These are phyloP conservation scores for Limnodromus scolopaceus DNA, from an alignment of 2,797 vertebrate genomes.

Conservation along the genomic window DNA sequence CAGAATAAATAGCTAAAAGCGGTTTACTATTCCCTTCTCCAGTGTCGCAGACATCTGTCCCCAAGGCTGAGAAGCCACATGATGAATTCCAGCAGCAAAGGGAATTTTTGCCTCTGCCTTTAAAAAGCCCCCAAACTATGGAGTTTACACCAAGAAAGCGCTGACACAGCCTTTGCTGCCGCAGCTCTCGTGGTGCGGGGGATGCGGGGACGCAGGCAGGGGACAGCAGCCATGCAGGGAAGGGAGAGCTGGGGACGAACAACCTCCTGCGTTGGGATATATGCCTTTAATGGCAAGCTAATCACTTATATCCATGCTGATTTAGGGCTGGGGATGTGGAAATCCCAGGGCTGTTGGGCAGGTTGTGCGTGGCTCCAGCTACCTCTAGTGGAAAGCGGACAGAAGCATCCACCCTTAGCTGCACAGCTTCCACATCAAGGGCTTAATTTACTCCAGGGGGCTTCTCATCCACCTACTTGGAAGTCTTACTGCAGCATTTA, in stretches of 20 bases:
- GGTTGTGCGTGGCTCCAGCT: conserved; percentile 57
- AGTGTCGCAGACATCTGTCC: not conserved
- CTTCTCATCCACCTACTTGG: not conserved
- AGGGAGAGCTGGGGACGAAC: not conserved
- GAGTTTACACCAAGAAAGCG: not conserved
- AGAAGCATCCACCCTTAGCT: not conserved
- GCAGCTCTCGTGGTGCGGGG: not conserved
- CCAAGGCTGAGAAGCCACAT: not conserved
- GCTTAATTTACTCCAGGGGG: not conserved
- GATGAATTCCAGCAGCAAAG: not conserved
- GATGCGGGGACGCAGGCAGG: not conserved
- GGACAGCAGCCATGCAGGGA: not conserved
- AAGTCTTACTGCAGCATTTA: rapidly evolving
- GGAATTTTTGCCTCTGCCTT: not conserved
- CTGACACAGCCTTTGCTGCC: not conserved
- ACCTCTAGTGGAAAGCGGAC: conserved; percentile 68
- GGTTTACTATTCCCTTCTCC: not conserved
- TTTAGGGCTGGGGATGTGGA: not conserved
- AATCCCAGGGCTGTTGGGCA: not conserved
- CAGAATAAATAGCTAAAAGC: conserved; percentile 7
- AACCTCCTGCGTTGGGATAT: not conserved
- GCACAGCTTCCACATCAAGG: not conserved
- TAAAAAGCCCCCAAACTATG: not conserved
- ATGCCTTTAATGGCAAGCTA: not conserved
- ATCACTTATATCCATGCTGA: not conserved